A percentile compares a stretch with the other conserved stretches of the same genome.
phyloP scores from a whole-genome alignment of 2,797 vertebrate genomes.

The Sebastes trivittatus region DNA sequence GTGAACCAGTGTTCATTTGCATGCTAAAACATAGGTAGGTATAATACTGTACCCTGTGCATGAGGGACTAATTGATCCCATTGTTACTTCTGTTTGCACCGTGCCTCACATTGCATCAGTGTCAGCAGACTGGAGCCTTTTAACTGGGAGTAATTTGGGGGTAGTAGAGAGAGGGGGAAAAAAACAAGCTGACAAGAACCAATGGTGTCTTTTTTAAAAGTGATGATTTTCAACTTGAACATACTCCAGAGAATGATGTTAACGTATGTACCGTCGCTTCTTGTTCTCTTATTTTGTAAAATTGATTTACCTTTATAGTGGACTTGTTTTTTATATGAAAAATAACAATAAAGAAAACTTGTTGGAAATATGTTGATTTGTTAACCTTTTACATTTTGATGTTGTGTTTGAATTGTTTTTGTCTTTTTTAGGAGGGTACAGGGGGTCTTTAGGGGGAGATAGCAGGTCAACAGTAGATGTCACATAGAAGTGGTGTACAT shows the following conservation, averaged over 20 bases:
- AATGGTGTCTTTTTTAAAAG: conserved; percentile 32
- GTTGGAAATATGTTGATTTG: not conserved
- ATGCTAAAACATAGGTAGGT: conserved; percentile 43
- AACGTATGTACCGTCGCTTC: conserved; percentile 34
- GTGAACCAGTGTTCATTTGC: conserved; percentile 44
- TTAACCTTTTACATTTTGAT: not conserved
- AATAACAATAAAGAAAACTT: conserved; percentile 75
- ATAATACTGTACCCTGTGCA: conserved; percentile 21
- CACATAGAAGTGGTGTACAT: too few species aligned
- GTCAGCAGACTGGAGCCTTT: conserved; percentile 2
- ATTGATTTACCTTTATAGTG: conserved; percentile 57
- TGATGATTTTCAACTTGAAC: conserved; percentile 39
- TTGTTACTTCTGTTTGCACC: conserved; percentile 19
- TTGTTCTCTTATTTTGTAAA: conserved; percentile 57
- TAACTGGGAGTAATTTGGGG: not conserved
- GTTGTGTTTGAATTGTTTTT: too few species aligned
- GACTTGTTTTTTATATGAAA: conserved; percentile 54
- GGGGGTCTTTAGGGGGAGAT: too few species aligned
- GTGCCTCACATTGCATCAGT: conserved; percentile 28
- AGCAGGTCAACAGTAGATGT: too few species aligned
- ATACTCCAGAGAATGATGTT: conserved; percentile 28
- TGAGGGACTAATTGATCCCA: conserved; percentile 14
- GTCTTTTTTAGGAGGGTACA: too few species aligned
- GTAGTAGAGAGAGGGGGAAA: not conserved
- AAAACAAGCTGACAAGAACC: conserved; percentile 32